phyloP scores from a whole-genome alignment of 2,113 vertebrate species.

The Casuarius casuarius region DNA sequence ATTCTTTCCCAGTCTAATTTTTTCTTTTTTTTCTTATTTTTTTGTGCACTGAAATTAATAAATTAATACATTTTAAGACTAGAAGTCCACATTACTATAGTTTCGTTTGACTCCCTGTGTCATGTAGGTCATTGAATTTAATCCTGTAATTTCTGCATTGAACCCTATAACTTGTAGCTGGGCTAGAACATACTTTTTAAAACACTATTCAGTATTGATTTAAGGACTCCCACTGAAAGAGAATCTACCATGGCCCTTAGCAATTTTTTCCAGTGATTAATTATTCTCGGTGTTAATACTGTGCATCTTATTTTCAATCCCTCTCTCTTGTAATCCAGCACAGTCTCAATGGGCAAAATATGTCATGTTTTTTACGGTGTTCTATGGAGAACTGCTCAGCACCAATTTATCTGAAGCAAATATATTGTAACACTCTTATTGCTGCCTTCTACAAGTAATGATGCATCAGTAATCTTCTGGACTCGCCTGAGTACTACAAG shows the following conservation, averaged over 20 bases:
- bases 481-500: background rate
- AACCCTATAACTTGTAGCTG: background rate
- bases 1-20: background rate
- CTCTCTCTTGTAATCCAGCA: background rate
- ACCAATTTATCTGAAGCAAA: background rate
- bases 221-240: constrained; percentile 1
- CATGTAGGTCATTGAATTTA: background rate
- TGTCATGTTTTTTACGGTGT: background rate
- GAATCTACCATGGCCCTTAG: background rate
- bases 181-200: background rate
- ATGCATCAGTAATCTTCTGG: background rate
- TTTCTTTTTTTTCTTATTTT: background rate
- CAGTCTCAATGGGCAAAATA: background rate
- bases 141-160: background rate
- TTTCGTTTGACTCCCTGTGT: background rate
- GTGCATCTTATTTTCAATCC: constrained; percentile 1
- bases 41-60: background rate
- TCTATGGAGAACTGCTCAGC: background rate
- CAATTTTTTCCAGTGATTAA: constrained; percentile 32
- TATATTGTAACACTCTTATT: background rate
- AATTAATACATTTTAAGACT: background rate
- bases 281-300: background rate
- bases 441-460: background rate
- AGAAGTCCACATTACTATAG: background rate
- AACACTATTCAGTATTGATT: background rate